Evolutionary conservation across 2,888 invertebrate species (phyloP), one percentile per base, ranked within the genome.

Genomic region (Meiosimyza platycephala): DNA sequence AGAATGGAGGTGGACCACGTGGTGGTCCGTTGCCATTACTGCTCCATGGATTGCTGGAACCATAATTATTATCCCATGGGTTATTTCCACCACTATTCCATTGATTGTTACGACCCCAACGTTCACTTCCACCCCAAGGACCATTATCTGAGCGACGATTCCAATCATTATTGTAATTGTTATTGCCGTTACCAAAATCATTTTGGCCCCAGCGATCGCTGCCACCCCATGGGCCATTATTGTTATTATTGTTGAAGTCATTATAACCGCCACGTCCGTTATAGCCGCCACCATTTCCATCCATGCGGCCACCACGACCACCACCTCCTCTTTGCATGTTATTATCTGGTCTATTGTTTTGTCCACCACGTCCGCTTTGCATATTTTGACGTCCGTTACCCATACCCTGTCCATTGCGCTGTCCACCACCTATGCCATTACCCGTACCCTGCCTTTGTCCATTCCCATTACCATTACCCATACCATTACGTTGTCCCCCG

Each of bases 401-500:
- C 69, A 22, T 64, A 15, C 59, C 62, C 6, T 68, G 62, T n/a
- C 72, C 66, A 12, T 50, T 74, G 48, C 60, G 59, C 18, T 16
- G 57, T 4, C 73, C 55, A 3, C 55, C 62, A 1, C 71, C 71
- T 18, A 57, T 59, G 2, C 74, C 70, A 9, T 22, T 6, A 5
- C 15, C 15, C 9, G 16, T 55, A 13, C 55, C 18, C 18, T 55
- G 55, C 2, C 22, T 22, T 3, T 7, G 18, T 28, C 60, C 60
- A 40, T 54, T 60, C 13, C 60, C 60, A 40, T 54, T 60, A 2
- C 72, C 62, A 59, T 74, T 55, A 4, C 28, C 28, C 28, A 28
- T 28, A 4, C 28, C 40, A 9, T 40, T 40, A 40, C 40, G 40
- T 40, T 57, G 64, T 22, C 51, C 67, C 12, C 22, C 52, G 13